Conservation (phyloP, 1,140 invertebrate genomes). For the Coelopa frigida region DNA sequence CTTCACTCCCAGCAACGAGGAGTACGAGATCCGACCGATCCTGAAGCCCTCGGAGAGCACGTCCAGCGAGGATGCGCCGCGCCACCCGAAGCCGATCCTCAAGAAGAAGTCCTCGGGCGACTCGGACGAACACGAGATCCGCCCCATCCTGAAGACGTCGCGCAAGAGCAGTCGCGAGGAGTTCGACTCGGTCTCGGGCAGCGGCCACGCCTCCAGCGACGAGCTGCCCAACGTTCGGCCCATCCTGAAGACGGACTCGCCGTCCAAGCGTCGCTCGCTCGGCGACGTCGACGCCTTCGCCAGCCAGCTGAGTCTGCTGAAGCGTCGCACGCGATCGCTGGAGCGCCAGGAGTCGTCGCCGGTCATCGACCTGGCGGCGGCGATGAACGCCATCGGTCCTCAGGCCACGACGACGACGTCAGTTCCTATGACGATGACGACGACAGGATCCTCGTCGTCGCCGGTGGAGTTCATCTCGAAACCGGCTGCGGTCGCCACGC, state of each 20-base stretch:
- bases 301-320: conserved; percentile 14
- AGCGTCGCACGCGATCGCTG: conserved; percentile 39
- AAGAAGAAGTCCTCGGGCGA: conserved; percentile 79
- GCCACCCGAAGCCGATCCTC: conserved; percentile 65
- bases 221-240: conserved; percentile 20
- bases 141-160: conserved; percentile 70
- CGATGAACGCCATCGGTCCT: conserved; percentile 31
- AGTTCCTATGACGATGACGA: conserved; percentile 10
- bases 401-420: conserved; percentile 14
- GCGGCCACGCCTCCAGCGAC: conserved; percentile 14
- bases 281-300: conserved; percentile 8
- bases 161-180: conserved; percentile 53
- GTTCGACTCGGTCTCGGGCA: conserved; percentile 23
- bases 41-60: conserved; percentile 53
- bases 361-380: conserved; percentile 28
- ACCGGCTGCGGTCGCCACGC: neutral
- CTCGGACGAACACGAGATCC: conserved; percentile 58
- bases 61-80: conserved; percentile 28
- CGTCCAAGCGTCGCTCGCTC: conserved; percentile 35
- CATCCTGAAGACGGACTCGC: conserved; percentile 37
- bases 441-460: conserved; percentile 8
- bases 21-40: conserved; percentile 62
- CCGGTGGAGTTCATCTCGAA: conserved; percentile 20
- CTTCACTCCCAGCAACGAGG: conserved; percentile 46
- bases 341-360: conserved; percentile 32